phyloP scores from a whole-genome alignment of 2,888 invertebrate genomes.

The Lithophane ornitopus region DNA sequence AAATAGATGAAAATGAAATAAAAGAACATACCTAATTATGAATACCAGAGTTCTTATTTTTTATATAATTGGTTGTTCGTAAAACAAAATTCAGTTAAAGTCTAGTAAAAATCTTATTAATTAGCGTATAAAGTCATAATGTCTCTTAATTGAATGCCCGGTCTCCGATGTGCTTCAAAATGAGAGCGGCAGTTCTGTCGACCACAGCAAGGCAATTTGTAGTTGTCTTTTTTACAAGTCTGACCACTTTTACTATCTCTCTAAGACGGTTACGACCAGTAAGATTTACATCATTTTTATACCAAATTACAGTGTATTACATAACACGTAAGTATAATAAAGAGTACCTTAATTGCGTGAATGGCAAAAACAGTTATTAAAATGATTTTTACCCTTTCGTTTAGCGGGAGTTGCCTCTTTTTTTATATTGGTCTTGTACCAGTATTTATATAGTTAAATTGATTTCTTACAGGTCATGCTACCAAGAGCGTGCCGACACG shows the following conservation, averaged over 20 bases:
- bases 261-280: conserved; percentile 69
- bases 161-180: conserved; percentile 35
- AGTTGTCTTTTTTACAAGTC: conserved; percentile 70
- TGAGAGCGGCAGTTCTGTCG: conserved; percentile 69
- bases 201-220: conserved; percentile 59
- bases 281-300: conserved; percentile 72
- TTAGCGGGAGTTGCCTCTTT: conserved; percentile 4
- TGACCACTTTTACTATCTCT: conserved; percentile 85
- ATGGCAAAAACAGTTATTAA: conserved; percentile 45
- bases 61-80: background rate
- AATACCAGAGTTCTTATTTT: no score
- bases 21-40: no score
- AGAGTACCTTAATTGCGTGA: conserved; percentile 56
- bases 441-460: conserved; percentile 24
- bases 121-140: conserved; percentile 29
- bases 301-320: conserved; percentile 71
- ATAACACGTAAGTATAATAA: conserved; percentile 60
- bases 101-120: conserved; percentile 34
- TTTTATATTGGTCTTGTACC: conserved; percentile 15
- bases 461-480: conserved; percentile 17
- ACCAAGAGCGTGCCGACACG: conserved; percentile 10
- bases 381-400: conserved; percentile 49
- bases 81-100: background rate
- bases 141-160: conserved; percentile 33
- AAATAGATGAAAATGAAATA: no score